Base-by-base conservation (phyloP, 64 coral and sea anemone species). In the Catalaphyllia jardinei region DNA sequence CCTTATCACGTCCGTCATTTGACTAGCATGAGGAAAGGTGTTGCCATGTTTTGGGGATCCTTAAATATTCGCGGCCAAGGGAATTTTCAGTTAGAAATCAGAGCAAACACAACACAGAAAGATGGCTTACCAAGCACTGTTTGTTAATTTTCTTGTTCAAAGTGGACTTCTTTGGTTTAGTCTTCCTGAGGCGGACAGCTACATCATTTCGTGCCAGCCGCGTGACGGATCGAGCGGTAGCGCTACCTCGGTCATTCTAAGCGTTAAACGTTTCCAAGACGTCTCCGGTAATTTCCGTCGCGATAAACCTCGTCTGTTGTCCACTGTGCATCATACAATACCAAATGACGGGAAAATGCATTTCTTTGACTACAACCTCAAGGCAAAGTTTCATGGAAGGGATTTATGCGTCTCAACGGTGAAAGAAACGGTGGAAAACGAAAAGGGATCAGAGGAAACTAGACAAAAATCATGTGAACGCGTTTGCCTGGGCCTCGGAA, bases 381-480 rank as follows among this genome's bases (percentile, higher is more conserved):
- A 80, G 24, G 83, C 83, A 20, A 77, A 60, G 52, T 92, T 92
- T 62, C 29, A 73, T 33, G 90, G 90, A 17, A 15, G n/a, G 8
- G 60, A 92, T 59, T 62, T 92, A 11, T 92, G 90, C 62, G 33
- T 92, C 25, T 79, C 84, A n/a, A 54, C 64, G 18, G 29, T 79
- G 17, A 87, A 87, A 72, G 39, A 87, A 42, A 77, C 83, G 0
- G 86, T 92, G 51, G 18, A 73, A 63, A 71, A 92, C 62, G 38
- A 87, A 9, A 87, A 76, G 61, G 90, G 90, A 29, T 46, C 72
- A 1, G 67, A 78, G 8, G 90, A 92, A 57, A 78, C 10, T 1
- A 67, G 15, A 52, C 2, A 55, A 9, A 52, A 92, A 4, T 18
- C 76, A 20, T 92, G 90, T 33, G 90, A 92, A 51, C 73, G 35